Conservation (phyloP, 2,113 vertebrate species). For the Phyllopteryx taeniolatus region DNA sequence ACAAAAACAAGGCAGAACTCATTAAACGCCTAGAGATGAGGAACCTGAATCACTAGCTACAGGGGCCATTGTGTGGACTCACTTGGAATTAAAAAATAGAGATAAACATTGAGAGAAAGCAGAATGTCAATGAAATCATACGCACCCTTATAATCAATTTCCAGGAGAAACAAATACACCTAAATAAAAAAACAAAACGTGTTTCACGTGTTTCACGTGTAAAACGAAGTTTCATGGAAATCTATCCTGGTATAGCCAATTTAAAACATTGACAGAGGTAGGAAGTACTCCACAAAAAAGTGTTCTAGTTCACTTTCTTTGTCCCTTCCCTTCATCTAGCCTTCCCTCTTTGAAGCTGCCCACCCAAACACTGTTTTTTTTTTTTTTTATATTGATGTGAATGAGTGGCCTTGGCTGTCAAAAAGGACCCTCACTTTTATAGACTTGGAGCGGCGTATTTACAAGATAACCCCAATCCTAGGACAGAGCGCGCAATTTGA, state of each 20-base stretch:
- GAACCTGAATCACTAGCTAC: conserved; percentile 67
- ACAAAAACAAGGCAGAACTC: conserved; percentile 76
- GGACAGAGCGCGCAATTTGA: conserved; percentile 64
- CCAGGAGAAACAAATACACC: conserved; percentile 25
- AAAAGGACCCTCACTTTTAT: conserved; percentile 68
- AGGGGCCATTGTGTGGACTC: conserved; percentile 61
- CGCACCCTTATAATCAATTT: conserved; percentile 42
- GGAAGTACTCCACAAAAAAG: conserved; percentile 28
- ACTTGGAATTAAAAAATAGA: conserved; percentile 52
- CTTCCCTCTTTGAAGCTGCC: conserved; percentile 30
- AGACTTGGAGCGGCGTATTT: conserved; percentile 68
- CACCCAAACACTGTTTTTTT: conserved; percentile 61
- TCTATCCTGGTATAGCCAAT: background rate
- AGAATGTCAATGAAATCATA: conserved; percentile 26
- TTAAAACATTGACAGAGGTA: background rate
- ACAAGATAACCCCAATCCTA: conserved; percentile 69
- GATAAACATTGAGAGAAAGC: conserved; percentile 38
- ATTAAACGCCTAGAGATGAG: conserved; percentile 72
- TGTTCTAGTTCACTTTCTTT: conserved; percentile 20
- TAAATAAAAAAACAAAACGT: background rate
- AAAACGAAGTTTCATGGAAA: background rate
- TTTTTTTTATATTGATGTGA: conserved; percentile 60
- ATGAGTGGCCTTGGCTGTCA: conserved; percentile 63
- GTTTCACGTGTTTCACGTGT: background rate
- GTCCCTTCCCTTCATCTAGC: conserved; percentile 31